These are phyloP conservation scores for Dryadula phaetusa DNA, from an alignment of 2,888 invertebrate genomes.

Conservation along the genomic window DNA sequence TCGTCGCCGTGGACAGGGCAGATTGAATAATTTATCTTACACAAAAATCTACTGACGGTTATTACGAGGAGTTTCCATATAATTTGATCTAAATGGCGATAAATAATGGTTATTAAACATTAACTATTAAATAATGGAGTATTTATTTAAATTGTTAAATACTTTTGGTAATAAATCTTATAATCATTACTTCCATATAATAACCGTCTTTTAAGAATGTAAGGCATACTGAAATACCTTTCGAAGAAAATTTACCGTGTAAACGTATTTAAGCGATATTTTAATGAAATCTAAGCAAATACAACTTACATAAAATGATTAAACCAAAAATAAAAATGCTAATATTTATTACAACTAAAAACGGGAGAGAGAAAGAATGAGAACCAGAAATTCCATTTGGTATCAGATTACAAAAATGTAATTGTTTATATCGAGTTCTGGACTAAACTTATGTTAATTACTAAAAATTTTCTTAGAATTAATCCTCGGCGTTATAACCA, in stretches of 20 bases:
- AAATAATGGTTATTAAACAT: not conserved
- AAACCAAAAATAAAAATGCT: constrained; percentile 47
- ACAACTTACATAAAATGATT: not conserved
- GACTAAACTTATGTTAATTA: constrained; percentile 49
- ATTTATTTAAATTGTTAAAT: not conserved
- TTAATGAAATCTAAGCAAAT: constrained; percentile 6
- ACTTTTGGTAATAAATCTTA: not conserved
- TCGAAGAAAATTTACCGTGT: not conserved
- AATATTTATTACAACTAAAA: constrained; percentile 60
- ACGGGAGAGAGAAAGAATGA: constrained; percentile 55
- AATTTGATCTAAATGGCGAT: not conserved
- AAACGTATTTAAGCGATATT: constrained; percentile 2
- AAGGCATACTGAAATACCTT: not conserved
- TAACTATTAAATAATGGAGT: not conserved
- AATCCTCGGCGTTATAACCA: constrained; percentile 48
- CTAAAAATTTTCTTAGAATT: constrained; percentile 40
- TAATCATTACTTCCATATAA: constrained; percentile 3
- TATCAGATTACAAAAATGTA: constrained; percentile 52
- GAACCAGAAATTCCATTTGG: constrained; percentile 60
- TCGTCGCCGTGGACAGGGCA: not conserved
- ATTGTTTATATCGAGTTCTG: constrained; percentile 47
- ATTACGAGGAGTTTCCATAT: constrained; percentile 1
- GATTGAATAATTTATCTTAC: not conserved
- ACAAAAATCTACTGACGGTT: not conserved
- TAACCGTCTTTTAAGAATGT: not conserved